Conservation (phyloP, 2,888 invertebrate genomes). For the Drosophila nigricruria region DNA sequence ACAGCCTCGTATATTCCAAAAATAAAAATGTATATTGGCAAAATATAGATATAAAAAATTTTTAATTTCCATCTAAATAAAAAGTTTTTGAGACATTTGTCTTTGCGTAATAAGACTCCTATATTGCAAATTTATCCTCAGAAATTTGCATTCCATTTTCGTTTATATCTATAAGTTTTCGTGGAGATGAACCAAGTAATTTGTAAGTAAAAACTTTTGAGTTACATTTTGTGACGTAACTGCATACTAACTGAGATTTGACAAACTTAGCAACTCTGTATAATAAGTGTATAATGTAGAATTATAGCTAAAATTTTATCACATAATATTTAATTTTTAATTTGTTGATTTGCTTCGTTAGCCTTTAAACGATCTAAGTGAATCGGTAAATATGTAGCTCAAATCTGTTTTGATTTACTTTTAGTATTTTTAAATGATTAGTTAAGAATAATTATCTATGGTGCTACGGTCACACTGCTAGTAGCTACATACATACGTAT, state of each 20-base stretch:
- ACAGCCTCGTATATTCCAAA: no score
- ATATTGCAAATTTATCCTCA: neutral
- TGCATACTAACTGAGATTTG: neutral
- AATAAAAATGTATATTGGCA: neutral
- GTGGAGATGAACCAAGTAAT: neutral
- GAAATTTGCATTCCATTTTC: neutral
- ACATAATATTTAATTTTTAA: neutral
- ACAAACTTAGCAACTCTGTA: neutral
- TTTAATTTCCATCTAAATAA: neutral
- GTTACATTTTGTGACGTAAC: neutral
- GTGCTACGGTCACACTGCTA: constrained; percentile 34
- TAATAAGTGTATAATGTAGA: neutral
- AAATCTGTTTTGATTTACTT: neutral
- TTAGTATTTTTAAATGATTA: constrained; percentile 18
- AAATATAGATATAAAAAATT: neutral
- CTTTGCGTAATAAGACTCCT: no score
- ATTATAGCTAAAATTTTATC: neutral
- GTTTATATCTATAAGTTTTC: neutral
- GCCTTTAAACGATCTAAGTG: neutral
- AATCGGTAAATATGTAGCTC: neutral
- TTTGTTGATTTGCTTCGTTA: neutral
- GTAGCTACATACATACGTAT: constrained; percentile 29
- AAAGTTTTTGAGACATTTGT: neutral
- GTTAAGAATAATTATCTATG: neutral
- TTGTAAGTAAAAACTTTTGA: no score